Evolutionary conservation across 2,113 vertebrate genomes (phyloP).

Genomic region (Cyanoderma ruficeps): DNA sequence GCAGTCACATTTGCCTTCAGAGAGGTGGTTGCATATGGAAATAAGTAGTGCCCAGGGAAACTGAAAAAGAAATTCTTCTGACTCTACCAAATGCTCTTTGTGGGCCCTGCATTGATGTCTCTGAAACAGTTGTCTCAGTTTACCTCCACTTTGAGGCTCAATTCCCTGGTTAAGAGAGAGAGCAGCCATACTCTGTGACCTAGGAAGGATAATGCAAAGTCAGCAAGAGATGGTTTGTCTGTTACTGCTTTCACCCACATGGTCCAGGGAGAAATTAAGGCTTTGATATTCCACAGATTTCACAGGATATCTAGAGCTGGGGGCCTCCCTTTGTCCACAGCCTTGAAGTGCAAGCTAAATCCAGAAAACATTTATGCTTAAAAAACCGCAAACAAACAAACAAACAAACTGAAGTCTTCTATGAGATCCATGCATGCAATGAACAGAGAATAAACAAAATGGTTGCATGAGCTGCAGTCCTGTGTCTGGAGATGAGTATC

Average conservation of each 20-base stretch:
- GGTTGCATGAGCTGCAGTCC: background rate
- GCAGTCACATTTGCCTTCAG: background rate
- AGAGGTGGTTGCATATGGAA: background rate
- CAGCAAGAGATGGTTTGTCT: background rate
- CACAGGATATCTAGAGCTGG: background rate
- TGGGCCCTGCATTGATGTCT: background rate
- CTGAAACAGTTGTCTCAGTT: background rate
- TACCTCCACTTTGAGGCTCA: background rate
- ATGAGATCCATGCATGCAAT: background rate
- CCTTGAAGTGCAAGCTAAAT: background rate
- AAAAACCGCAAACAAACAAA: background rate
- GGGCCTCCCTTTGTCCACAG: background rate
- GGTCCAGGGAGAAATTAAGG: background rate
- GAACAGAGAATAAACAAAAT: background rate
- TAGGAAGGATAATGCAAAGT: background rate
- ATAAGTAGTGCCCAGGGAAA: background rate
- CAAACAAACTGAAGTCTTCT: background rate
- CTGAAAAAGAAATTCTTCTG: background rate
- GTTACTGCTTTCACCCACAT: background rate
- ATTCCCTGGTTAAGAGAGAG: background rate
- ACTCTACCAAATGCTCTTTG: background rate
- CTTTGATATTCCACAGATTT: background rate
- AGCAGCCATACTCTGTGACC: background rate
- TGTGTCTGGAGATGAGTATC: background rate
- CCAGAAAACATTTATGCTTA: background rate